Evolutionary conservation across 2,888 invertebrate genomes (phyloP), one percentile per base, ranked within the genome.

Genomic region (Koerneria pararmatus): DNA sequence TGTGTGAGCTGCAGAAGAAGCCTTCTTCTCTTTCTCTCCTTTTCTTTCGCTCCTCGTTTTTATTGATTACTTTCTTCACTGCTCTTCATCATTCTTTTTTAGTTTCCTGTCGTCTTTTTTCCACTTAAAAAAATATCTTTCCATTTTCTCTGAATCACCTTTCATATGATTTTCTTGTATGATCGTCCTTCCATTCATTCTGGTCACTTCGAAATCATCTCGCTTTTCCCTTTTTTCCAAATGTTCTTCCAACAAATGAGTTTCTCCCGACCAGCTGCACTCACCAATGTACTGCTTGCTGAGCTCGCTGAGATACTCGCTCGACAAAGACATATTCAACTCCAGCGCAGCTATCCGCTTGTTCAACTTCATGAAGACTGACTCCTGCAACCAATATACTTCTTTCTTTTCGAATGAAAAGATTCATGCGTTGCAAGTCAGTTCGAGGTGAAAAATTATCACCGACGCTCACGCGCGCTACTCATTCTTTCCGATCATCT

Each of bases 291-390:
- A 82, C 69, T 78, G 76, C 48, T 76, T 89, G 85, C 95, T 95
- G 75, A 98, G 86, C 84, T 97, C 95, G 84, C 95, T 95, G 74
- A 98, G 87, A 84, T 97, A 98, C 84, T 95, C 93, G 69, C 92
- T 91, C 74, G 94, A 95, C 49, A 98, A 87, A 19, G 95, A 94
- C 89, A 98, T 92, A 85, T 98, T 98, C 76, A 92, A 88, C 86
- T 98, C 98, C 76, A 98, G 87, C 61, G 91, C 72, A 8, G 79
- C 71, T 67, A 98, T 93, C 82, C 95, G 89, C 85, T 97, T 98
- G 68, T 92, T 93, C 68, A 98, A 88, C 74, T 95, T 88, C 83
- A 97, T 88, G 84, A 98, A 93, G n/a, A 95, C 92, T 8, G 93
- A 93, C 85, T 95, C 95, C 48, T 69, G 58, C 35, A 63, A 15